These are phyloP conservation scores for Harpalus rufipes DNA, from an alignment of 2,888 invertebrate genomes.

Conservation along the genomic window DNA sequence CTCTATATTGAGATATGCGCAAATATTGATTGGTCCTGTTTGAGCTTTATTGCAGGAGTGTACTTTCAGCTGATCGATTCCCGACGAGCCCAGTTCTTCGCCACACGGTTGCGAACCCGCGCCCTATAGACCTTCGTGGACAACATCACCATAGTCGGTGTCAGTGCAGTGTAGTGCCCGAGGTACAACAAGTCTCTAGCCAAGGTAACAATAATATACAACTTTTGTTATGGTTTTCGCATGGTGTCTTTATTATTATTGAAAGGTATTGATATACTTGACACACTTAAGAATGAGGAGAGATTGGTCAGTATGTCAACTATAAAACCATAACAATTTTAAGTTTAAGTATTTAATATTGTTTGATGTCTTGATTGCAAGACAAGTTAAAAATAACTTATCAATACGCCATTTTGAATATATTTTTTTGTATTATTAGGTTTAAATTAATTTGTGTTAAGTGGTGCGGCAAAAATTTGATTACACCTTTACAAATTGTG, in stretches of 20 bases:
- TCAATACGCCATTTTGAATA: slow-evolving; percentile 46
- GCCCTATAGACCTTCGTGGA: slow-evolving; percentile 8
- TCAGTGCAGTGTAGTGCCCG: slow-evolving; percentile 29
- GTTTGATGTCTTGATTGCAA: not conserved
- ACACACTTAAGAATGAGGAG: not conserved
- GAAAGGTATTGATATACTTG: not conserved
- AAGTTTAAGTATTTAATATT: not conserved
- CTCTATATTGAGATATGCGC: not conserved
- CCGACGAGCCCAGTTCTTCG: slow-evolving; percentile 47
- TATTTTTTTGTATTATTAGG: not conserved
- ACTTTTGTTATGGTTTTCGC: too few relatives aligned
- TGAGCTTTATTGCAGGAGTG: slow-evolving; percentile 70
- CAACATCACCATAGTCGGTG: slow-evolving; percentile 13
- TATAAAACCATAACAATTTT: not conserved
- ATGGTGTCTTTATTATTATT: slow-evolving; percentile 4
- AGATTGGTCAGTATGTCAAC: not conserved
- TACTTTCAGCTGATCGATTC: slow-evolving; percentile 76
- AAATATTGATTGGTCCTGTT: not conserved
- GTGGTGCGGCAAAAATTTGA: not conserved
- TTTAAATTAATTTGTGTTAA: not conserved
- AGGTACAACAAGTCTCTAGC: not conserved
- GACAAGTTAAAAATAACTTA: slow-evolving; percentile 39
- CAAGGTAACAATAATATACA: slow-evolving; percentile 7
- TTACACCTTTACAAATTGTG: not conserved
- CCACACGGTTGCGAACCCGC: slow-evolving; percentile 27